Evolutionary conservation across 1,140 invertebrate genomes (phyloP).

Genomic region (Drosophila suzukii): DNA sequence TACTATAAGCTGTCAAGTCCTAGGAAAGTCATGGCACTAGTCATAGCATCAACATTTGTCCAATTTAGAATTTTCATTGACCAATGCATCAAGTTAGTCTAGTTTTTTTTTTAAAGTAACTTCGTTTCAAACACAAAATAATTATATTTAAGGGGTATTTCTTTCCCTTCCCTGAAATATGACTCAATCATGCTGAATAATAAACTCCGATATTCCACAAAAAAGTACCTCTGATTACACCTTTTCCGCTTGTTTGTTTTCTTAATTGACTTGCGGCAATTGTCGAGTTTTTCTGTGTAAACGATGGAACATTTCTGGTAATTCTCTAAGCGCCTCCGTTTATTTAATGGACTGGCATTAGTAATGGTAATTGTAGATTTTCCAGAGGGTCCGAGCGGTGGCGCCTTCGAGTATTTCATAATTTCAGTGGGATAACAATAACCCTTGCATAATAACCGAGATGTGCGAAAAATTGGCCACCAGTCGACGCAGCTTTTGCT

Average conservation of each 20-base stretch:
- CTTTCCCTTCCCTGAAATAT: no score
- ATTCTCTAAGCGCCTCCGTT: slow-evolving; percentile 55
- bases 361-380: slow-evolving; percentile 40
- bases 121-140: no score
- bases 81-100: no score
- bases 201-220: no score
- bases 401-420: slow-evolving; percentile 60
- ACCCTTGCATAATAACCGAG: slow-evolving; percentile 61
- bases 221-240: neutral
- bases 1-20: no score
- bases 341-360: slow-evolving; percentile 53
- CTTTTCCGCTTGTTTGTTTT: slow-evolving; percentile 38
- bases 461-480: slow-evolving; percentile 79
- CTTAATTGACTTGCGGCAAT: slow-evolving; percentile 29
- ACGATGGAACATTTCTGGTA: slow-evolving; percentile 57
- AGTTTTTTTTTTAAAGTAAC: no score
- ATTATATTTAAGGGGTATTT: no score
- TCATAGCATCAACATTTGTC: no score
- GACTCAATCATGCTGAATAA: neutral
- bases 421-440: slow-evolving; percentile 65
- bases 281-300: slow-evolving; percentile 34
- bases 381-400: slow-evolving; percentile 19
- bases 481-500: slow-evolving; percentile 44
- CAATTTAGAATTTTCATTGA: no score
- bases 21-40: no score